Percentiles rank a stretch among this genome's conserved stretches.
Conservation (phyloP, 30 jellyfish, hydroid and myxozoan genomes). For the Phacellophora camtschatica region DNA sequence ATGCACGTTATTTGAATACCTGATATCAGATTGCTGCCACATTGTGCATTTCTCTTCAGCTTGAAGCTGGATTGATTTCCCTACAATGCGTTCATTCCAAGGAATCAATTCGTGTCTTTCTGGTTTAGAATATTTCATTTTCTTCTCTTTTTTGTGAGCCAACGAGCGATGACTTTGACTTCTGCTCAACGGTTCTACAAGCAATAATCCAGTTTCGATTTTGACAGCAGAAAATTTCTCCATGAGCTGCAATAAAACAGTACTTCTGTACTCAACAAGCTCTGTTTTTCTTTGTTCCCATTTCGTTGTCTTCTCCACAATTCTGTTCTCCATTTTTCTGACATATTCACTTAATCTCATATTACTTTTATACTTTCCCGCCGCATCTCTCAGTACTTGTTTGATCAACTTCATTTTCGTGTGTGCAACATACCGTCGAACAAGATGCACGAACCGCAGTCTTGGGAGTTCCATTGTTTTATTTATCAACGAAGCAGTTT, state of each 20-base stretch:
- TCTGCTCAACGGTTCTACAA: conserved; percentile 39
- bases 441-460: conserved; percentile 66
- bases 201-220: conserved; percentile 63
- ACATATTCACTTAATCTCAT: conserved; percentile 40
- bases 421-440: conserved; percentile 64
- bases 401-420: conserved; percentile 22
- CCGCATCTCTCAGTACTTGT: conserved; percentile 34
- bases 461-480: conserved; percentile 70
- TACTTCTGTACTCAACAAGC: conserved; percentile 40
- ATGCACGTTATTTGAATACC: background rate
- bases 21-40: conserved; percentile 48
- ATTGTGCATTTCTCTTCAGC: conserved; percentile 17
- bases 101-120: background rate
- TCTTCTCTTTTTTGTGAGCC: background rate
- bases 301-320: conserved; percentile 20
- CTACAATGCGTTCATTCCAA: conserved; percentile 10
- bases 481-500: conserved; percentile 31
- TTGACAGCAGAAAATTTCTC: conserved; percentile 31
- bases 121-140: background rate
- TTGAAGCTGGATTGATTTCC: conserved; percentile 17
- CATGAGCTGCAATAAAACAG: conserved; percentile 24
- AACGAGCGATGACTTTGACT: background rate
- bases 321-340: conserved; percentile 36
- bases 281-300: conserved; percentile 66
- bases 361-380: conserved; percentile 56